Evolutionary conservation across 2,113 vertebrate species (phyloP), one percentile per base, ranked within the genome.

Genomic region (Grammomys dolichurus): DNA sequence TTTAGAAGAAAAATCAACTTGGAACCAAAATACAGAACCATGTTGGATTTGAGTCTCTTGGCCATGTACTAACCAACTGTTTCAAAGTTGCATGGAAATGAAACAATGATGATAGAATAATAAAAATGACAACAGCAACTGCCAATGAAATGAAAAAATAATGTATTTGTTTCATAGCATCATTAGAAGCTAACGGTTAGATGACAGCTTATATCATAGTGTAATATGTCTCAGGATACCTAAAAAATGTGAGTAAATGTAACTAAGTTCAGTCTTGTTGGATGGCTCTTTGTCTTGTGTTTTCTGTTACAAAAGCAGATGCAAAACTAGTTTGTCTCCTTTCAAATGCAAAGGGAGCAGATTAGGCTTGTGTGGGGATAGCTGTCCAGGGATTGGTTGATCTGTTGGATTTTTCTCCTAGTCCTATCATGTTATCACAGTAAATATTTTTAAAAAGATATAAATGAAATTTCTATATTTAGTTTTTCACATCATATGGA

Each of bases 1-100:
- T 78, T 91, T n/a, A 96, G 67, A 95, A 56, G 1, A 22, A n/a
- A 73, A 56, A 95, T 8, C 12, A 24, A 20, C 31, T 89, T 92
- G 65, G 75, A 36, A 86, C 31, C 46, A 95, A 94, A 97, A 85
- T 67, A 48, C 17, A 40, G 5, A 28, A 76, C 20, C 33, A 28
- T 28, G 40, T 82, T 81, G 72, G 28, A 73, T 46, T 78, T 72
- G 9, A 69, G 80, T 67, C 36, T 87, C 14, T 54, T 90, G 58
- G 26, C 3, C 69, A 28, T 70, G 33, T 87, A 43, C 40, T n/a
- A 85, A 19, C 19, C 48, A 6, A 31, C n/a, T 82, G 5, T 36
- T 85, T 80, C 22, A 86, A 84, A 82, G 54, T 31, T 20, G 6
- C 51, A 20, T 19, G 22, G 31, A 78, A 94, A 97, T 65, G 19